Evolutionary conservation across 2,113 vertebrate genomes (phyloP).

Genomic region (Mobula hypostoma): DNA sequence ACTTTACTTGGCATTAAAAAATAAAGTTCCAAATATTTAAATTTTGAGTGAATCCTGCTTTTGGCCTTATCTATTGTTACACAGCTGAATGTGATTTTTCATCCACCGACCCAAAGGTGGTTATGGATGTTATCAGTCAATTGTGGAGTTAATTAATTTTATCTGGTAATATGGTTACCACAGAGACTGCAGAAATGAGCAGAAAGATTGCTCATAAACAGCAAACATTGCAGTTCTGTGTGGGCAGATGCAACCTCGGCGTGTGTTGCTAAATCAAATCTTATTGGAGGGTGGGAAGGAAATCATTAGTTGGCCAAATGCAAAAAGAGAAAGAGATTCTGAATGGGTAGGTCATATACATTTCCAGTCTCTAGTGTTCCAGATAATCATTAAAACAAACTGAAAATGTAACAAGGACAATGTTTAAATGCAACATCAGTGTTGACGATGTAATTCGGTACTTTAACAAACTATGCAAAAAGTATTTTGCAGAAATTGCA

Average conservation of each 20-base stretch:
- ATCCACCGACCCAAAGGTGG: background rate
- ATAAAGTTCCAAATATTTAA: constrained; percentile 20
- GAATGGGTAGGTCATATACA: too few relatives aligned
- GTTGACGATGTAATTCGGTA: background rate
- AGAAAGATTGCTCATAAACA: background rate
- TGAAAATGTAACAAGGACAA: too few relatives aligned
- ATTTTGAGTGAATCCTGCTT: background rate
- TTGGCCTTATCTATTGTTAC: constrained; percentile 7
- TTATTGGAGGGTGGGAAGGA: too few relatives aligned
- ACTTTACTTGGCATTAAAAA: constrained; percentile 25
- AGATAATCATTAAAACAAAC: too few relatives aligned
- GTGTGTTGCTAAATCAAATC: too few relatives aligned
- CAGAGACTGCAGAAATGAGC: background rate
- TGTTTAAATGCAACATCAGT: too few relatives aligned
- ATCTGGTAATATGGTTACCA: background rate
- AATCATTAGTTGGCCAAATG: too few relatives aligned
- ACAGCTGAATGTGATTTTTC: background rate
- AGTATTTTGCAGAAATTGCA: too few relatives aligned
- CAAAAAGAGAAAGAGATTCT: too few relatives aligned
- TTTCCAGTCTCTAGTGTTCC: too few relatives aligned
- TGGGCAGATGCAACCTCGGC: too few relatives aligned
- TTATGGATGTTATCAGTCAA: constrained; percentile 8
- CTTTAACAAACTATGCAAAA: background rate
- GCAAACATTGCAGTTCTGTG: too few relatives aligned
- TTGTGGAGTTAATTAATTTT: background rate